Percentiles rank a stretch among this genome's conserved stretches.
Conservation (phyloP, 2,888 invertebrate genomes). For the Nematopogon swammerdamellus region DNA sequence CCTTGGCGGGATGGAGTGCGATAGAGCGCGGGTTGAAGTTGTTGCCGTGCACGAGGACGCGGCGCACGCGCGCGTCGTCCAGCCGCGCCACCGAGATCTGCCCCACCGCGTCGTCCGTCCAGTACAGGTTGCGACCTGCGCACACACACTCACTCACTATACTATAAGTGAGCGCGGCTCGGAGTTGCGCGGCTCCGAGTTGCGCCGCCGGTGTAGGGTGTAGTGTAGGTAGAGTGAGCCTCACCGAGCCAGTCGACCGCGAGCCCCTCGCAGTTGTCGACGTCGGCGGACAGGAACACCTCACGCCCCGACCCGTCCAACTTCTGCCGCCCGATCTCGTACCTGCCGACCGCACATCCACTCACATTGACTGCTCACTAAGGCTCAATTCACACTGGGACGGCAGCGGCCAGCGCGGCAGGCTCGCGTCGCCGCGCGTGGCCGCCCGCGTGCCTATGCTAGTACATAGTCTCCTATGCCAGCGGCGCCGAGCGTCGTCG, state of each 20-base stretch:
- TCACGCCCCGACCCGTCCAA: slow-evolving; percentile 58
- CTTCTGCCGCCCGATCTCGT: slow-evolving; percentile 62
- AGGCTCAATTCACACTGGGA: too few relatives aligned
- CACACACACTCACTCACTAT: background rate
- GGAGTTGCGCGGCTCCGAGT: too few relatives aligned
- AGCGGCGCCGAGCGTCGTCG: slow-evolving; percentile 6
- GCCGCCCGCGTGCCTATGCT: too few relatives aligned
- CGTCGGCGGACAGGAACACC: slow-evolving; percentile 54
- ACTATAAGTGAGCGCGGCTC: too few relatives aligned
- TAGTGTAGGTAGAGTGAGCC: slow-evolving; percentile 2
- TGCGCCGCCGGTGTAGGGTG: too few relatives aligned
- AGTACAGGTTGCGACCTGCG: slow-evolving; percentile 67
- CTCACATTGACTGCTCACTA: too few relatives aligned
- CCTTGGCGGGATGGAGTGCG: slow-evolving; percentile 64
- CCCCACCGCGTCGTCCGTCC: slow-evolving; percentile 73
- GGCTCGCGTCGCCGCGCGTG: too few relatives aligned
- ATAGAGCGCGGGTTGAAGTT: slow-evolving; percentile 62
- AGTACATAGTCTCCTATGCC: too few relatives aligned
- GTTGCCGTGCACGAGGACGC: slow-evolving; percentile 56
- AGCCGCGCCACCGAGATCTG: slow-evolving; percentile 67
- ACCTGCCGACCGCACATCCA: slow-evolving; percentile 37
- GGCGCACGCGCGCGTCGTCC: slow-evolving; percentile 49
- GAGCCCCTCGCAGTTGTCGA: slow-evolving; percentile 68
- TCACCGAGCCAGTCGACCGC: slow-evolving; percentile 81
- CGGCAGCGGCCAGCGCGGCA: too few relatives aligned